Percentiles rank a stretch among this genome's conserved stretches.
Evolutionary conservation across 2,888 invertebrate genomes (phyloP).

Genomic region (Drosophila putrida): DNA sequence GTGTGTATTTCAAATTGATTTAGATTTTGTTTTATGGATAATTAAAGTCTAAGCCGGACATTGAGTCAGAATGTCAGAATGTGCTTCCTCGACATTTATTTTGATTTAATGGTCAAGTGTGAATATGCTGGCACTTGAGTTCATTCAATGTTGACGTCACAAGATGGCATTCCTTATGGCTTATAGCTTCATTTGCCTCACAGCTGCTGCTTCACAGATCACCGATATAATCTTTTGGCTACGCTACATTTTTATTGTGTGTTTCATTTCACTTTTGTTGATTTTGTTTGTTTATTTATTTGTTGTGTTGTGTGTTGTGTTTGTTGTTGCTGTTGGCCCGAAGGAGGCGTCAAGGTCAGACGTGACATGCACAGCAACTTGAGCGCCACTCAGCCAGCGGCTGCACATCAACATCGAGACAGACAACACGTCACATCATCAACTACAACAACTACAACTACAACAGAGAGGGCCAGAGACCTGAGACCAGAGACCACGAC

Average conservation of each 20-base stretch:
- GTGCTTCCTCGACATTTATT: conserved; percentile 17
- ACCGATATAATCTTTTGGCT: conserved; percentile 18
- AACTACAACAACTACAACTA: conserved; percentile 12
- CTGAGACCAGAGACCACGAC: conserved; percentile 14
- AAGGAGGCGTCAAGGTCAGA: conserved; percentile 67
- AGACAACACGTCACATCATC: conserved; percentile 29
- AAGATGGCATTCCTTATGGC: conserved; percentile 21
- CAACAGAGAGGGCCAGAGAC: no score
- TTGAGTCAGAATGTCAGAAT: conserved; percentile 53
- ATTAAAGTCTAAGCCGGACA: conserved; percentile 36
- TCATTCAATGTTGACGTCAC: conserved; percentile 38
- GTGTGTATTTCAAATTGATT: conserved; percentile 24
- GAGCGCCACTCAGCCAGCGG: conserved; percentile 58
- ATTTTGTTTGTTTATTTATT: conserved; percentile 30
- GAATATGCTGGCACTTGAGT: conserved; percentile 34
- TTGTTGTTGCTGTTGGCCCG: conserved; percentile 33
- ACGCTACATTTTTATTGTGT: conserved; percentile 19
- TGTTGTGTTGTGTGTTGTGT: conserved; percentile 7
- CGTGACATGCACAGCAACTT: conserved; percentile 70
- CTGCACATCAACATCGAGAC: conserved; percentile 47
- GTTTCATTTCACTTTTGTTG: conserved; percentile 49
- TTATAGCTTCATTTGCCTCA: conserved; percentile 41
- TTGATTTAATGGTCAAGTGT: conserved; percentile 36
- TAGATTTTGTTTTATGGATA: conserved; percentile 14
- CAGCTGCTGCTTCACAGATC: neutral